These are phyloP conservation scores for Eretmodus cyanostictus DNA, from an alignment of 2,113 vertebrate genomes.

Conservation along the genomic window DNA sequence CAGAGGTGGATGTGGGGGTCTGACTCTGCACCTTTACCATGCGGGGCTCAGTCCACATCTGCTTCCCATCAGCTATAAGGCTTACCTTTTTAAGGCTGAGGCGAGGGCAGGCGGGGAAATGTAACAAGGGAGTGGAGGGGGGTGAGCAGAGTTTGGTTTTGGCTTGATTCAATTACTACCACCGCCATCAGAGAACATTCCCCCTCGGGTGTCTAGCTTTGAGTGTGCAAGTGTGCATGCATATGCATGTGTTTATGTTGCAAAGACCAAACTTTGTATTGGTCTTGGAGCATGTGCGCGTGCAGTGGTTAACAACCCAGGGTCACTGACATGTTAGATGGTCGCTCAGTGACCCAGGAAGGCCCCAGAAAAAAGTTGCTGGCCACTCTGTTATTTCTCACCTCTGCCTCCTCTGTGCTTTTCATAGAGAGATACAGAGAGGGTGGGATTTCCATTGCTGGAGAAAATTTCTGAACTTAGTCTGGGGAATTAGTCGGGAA, in stretches of 20 bases:
- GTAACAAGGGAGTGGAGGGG: constrained; percentile 6
- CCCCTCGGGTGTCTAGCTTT: constrained; percentile 64
- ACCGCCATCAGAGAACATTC: constrained; percentile 73
- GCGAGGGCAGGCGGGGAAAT: constrained; percentile 35
- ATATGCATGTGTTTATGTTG: constrained; percentile 38
- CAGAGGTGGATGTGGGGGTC: constrained; percentile 64
- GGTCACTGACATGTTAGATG: constrained; percentile 2
- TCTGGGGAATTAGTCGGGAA: neutral
- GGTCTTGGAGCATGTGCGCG: neutral
- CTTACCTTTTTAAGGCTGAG: constrained; percentile 71
- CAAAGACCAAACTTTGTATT: neutral
- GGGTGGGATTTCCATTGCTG: neutral
- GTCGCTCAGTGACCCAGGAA: constrained; percentile 14
- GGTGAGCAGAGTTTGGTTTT: constrained; percentile 61
- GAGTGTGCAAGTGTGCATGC: neutral
- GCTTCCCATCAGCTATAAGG: constrained; percentile 77
- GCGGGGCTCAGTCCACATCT: constrained; percentile 69
- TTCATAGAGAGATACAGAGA: neutral
- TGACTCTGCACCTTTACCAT: constrained; percentile 75
- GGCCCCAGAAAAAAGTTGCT: neutral
- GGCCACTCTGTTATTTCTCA: neutral
- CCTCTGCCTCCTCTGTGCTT: neutral
- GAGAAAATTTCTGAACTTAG: neutral
- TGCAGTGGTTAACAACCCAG: neutral
- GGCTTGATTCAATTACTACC: constrained; percentile 87